Base-by-base conservation (phyloP, 2,113 vertebrate species). In the Parotia lawesii region DNA sequence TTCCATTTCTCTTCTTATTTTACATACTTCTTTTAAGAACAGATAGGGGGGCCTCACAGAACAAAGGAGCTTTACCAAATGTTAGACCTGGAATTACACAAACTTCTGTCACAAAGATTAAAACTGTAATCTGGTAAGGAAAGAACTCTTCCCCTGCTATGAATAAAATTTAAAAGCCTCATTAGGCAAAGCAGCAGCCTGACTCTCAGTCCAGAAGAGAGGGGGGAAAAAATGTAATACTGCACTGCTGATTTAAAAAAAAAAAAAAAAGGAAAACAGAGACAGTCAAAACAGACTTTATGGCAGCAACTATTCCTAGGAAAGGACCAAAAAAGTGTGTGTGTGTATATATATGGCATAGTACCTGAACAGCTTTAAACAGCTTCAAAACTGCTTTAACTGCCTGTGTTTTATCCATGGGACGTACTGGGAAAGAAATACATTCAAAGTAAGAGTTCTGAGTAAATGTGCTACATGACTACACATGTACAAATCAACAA, bases 161-260 rank as follows among this genome's bases (percentile, higher is more conserved):
- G 40, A 83, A 90, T 31, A 66, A 12, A 47, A 40, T 64, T 91
- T 50, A 44, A 79, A 72, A 94, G 42, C 92, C 77, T 89, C 82
- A 67, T 64, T 71, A 71, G 93, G 69, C 69, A 93, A 94, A 93
- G 91, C 51, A 93, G 91, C 81, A 91, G 79, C 75, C 75, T 77
- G 64, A 91, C 50, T 83, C 48, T 84, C 15, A 38, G 61, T 75
- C 58, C 70, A 90, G 69, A 51, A 74, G 42, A 77, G 7, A 40
- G 12, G 20, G 28, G 20, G 27, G 42, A 27, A 18, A 37, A 25
- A 37, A 35, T 8, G 85, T 45, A 89, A 87, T 78, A 74, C 84
- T 61, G 27, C 60, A 92, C 12, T 53, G 54, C 1, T 48, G 51
- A 67, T 48, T 48, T 21, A 2, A 4, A 17, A 48, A 51, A 45